A percentile compares a stretch with the other conserved stretches of the same genome.
Conservation (phyloP, 2,888 invertebrate species). For the Drosophila atripex region DNA sequence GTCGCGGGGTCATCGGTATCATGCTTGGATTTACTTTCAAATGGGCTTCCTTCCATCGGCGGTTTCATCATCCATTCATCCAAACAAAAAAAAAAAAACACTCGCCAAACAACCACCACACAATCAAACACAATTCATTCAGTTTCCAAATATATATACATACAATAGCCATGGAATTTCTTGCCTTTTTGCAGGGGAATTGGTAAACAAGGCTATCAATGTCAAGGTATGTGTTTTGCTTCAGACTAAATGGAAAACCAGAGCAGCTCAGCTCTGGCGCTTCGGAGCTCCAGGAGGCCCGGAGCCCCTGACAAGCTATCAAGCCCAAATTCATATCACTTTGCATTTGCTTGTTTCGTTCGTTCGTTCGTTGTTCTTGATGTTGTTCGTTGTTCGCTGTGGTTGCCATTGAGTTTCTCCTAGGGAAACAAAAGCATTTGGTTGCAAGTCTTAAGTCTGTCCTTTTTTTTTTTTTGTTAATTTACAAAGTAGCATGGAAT, state of each 20-base stretch:
- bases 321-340: slow-evolving; percentile 53
- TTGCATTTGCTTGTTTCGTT: slow-evolving; percentile 72
- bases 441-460: slow-evolving; percentile 39
- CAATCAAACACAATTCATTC: slow-evolving; percentile 57
- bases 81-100: too few relatives aligned
- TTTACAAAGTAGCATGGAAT: not conserved
- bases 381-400: slow-evolving; percentile 51
- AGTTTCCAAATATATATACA: slow-evolving; percentile 73
- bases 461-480: slow-evolving; percentile 9
- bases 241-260: slow-evolving; percentile 61
- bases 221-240: slow-evolving; percentile 91
- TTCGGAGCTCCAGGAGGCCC: slow-evolving; percentile 17
- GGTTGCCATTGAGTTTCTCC: slow-evolving; percentile 51
- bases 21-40: slow-evolving; percentile 19
- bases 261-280: slow-evolving; percentile 39
- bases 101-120: slow-evolving; percentile 24
- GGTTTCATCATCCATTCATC: slow-evolving; percentile 26
- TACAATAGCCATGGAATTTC: slow-evolving; percentile 84
- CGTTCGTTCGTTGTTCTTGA: slow-evolving; percentile 36
- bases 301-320: slow-evolving; percentile 28
- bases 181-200: slow-evolving; percentile 93
- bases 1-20: slow-evolving; percentile 20
- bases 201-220: slow-evolving; percentile 98
- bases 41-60: slow-evolving; percentile 22
- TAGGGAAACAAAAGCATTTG: slow-evolving; percentile 43